Conservation (phyloP, 2,113 vertebrate species). For the Cephalopterus ornatus region DNA sequence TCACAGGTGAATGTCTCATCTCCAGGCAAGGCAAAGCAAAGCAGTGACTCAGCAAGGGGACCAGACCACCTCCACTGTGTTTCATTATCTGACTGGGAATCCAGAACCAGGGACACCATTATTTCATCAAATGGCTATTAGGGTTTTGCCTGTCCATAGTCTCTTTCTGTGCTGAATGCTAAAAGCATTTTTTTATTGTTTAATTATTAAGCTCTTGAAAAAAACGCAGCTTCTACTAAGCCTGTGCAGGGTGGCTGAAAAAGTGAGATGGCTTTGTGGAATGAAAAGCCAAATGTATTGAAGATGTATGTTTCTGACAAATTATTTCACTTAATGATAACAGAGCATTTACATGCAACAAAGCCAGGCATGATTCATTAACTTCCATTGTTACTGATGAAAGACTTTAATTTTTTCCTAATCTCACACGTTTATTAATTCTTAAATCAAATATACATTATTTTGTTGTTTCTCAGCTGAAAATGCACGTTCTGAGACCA, state of each 20-base stretch:
- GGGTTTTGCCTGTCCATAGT: background rate
- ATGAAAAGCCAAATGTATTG: background rate
- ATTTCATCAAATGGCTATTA: background rate
- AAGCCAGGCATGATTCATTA: background rate
- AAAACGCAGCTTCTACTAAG: background rate
- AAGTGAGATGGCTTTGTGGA: background rate
- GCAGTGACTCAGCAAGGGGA: background rate
- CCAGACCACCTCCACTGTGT: background rate
- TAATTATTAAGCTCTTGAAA: background rate
- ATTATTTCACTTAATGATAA: background rate
- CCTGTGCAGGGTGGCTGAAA: background rate
- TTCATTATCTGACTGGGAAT: background rate
- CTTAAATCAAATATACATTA: conserved; percentile 47
- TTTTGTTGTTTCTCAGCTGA: background rate
- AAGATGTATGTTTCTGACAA: background rate
- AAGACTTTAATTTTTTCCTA: conserved; percentile 26
- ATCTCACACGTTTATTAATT: conserved; percentile 32
- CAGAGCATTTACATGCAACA: background rate
- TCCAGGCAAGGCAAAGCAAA: background rate
- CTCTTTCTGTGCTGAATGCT: background rate
- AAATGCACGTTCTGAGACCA: conserved; percentile 31
- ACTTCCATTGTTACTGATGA: conserved; percentile 13
- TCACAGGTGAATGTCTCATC: background rate
- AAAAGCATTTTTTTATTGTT: background rate
- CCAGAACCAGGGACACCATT: background rate